Percentiles rank a stretch among this genome's conserved stretches.
These are phyloP conservation scores for Trichechus manatus DNA, from an alignment of 2,113 vertebrate species.

Conservation along the genomic window DNA sequence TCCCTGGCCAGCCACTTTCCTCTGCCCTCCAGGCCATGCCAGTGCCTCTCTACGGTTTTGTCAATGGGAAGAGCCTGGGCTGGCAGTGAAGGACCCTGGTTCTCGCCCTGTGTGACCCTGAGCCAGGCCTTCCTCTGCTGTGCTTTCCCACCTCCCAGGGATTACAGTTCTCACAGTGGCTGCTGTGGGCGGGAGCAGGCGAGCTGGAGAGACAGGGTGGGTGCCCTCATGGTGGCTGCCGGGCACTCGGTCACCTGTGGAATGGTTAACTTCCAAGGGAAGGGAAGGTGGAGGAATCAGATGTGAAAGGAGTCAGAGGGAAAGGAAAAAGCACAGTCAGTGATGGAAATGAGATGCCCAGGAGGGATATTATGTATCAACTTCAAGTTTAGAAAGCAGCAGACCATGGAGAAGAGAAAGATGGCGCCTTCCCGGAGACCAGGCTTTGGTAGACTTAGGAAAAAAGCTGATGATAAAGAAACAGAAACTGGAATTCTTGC, in stretches of 20 bases:
- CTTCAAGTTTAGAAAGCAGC: not conserved
- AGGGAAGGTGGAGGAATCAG: not conserved
- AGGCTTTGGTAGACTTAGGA: not conserved
- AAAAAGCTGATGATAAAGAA: not conserved
- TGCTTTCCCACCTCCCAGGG: not conserved
- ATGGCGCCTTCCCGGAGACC: not conserved
- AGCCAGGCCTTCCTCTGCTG: not conserved
- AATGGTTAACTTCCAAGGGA: not conserved
- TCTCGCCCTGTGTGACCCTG: not conserved
- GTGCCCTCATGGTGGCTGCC: not conserved
- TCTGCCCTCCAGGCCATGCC: not conserved
- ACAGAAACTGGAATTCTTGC: not conserved
- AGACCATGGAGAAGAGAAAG: not conserved
- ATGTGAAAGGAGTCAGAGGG: not conserved
- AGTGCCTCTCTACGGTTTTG: not conserved
- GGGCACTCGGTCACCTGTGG: not conserved
- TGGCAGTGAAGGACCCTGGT: not conserved
- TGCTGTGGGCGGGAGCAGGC: not conserved
- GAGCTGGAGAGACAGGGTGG: not conserved
- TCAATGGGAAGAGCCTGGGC: not conserved
- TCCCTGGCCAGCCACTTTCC: rapidly evolving
- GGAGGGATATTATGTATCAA: not conserved
- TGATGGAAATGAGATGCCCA: not conserved
- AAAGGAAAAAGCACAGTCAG: not conserved
- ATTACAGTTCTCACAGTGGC: rapidly evolving